Percentiles rank a stretch among this genome's conserved stretches.
phyloP scores from a whole-genome alignment of 2,888 invertebrate species.

The Caenorhabditis sinica region DNA sequence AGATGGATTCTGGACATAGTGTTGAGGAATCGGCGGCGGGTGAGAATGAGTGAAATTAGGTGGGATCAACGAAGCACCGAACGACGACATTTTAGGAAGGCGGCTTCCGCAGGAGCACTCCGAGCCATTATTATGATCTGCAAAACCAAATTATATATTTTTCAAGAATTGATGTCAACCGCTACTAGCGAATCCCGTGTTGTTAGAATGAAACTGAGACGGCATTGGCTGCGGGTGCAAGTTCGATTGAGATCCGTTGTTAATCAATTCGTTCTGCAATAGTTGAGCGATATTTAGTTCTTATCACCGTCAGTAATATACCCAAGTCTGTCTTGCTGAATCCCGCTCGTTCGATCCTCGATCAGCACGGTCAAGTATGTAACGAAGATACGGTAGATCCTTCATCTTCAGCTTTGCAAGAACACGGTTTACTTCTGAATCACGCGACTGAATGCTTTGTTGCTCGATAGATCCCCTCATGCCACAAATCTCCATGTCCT shows the following conservation, averaged over 20 bases:
- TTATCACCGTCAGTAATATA: neutral
- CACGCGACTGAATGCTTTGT: neutral
- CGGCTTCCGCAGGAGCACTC: constrained; percentile 8
- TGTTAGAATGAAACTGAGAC: constrained; percentile 4
- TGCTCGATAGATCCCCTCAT: neutral
- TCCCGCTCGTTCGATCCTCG: constrained; percentile 6
- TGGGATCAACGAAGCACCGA: neutral
- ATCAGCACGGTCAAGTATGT: constrained; percentile 11
- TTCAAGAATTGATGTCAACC: neutral
- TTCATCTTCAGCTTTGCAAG: constrained; percentile 31
- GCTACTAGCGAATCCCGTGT: neutral
- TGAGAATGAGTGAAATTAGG: constrained; percentile 1
- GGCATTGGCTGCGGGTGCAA: constrained; percentile 4
- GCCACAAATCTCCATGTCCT: constrained; percentile 42
- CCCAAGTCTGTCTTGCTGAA: constrained; percentile 11
- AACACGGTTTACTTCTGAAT: constrained; percentile 14
- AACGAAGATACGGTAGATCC: constrained; percentile 33
- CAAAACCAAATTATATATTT: neutral
- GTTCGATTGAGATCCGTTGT: neutral
- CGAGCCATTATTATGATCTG: neutral
- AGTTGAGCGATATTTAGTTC: neutral
- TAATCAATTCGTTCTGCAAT: constrained; percentile 42
- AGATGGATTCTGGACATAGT: neutral
- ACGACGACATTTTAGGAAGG: neutral
- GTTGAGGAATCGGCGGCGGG: neutral